Base-by-base conservation (phyloP, 2,797 vertebrate genomes). In the Alectoris magna region DNA sequence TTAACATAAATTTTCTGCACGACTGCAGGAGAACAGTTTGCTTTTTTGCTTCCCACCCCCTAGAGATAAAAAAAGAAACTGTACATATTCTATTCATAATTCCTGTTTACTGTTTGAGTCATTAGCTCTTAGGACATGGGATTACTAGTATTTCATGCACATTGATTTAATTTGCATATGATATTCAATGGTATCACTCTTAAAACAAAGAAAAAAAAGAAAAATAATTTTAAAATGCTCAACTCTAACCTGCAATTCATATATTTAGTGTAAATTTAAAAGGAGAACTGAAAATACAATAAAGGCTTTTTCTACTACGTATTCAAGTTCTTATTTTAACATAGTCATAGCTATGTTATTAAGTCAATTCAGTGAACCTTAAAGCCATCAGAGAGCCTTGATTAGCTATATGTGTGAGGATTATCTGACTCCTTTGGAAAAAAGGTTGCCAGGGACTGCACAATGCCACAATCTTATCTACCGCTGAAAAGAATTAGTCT, bases 391-490 rank as follows among this genome's bases (percentile, higher is more conserved):
- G 23, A 44, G 7, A 46, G 3, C 41, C 18, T 51, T 29, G 38
- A n/a, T 44, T 48, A n/a, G 8, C 31, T 67, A 29, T 6, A 70
- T 56, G 43, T 22, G 2, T 5, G 66, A 58, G 8, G 41, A n/a
- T n/a, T 0, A 0, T 8, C 38, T 70, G 67, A 76, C 5, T 6
- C 2, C 16, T 87, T 49, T 34, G 24, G 51, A 70, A 84, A 55
- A 60, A 38, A 0, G 6, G 11, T 2, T 6, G 16, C 23, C 6
- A 0, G 9, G 14, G 44, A 66, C n/a, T 19, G 14, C 13, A 59
- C 36, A 10, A 23, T 17, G 8, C 18, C 66, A 36, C n/a, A 68
- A 19, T 51, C 46, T 29, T 36, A 38, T 29, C 48, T 51, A 36
- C 19, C 17, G 51, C 46, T 51, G 48, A 38, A 51, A 43, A 22